These are phyloP conservation scores for Pterocles gutturalis DNA, from an alignment of 2,113 vertebrate species.

Conservation along the genomic window DNA sequence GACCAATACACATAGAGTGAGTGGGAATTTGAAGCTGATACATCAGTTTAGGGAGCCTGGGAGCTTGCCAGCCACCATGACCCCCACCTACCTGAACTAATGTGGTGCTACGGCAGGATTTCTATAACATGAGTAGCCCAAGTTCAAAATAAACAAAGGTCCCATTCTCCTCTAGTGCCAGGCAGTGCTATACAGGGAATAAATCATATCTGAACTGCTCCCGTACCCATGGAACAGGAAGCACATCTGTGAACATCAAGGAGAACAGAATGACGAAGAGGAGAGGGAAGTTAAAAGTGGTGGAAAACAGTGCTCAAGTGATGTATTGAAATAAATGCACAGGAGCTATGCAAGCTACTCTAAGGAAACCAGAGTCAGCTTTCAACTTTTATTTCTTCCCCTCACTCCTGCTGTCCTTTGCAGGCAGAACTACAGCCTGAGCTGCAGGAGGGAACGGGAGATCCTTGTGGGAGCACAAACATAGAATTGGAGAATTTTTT, in stretches of 20 bases:
- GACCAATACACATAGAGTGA: neutral
- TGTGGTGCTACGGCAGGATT: neutral
- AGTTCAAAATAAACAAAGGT: neutral
- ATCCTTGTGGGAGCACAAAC: neutral
- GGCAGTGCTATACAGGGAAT: neutral
- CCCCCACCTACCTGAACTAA: neutral
- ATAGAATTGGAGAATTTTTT: neutral
- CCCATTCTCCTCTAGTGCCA: fast-evolving
- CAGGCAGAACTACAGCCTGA: neutral
- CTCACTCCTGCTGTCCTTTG: neutral
- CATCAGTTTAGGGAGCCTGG: neutral
- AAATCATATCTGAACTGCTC: neutral
- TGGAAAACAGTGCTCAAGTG: neutral
- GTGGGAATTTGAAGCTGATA: neutral
- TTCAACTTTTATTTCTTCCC: neutral
- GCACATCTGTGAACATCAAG: fast-evolving
- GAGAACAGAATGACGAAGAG: neutral
- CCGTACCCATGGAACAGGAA: neutral
- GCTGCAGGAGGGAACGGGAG: neutral
- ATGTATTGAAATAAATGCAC: neutral
- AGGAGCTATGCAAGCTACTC: neutral
- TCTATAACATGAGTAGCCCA: neutral
- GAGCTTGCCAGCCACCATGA: fast-evolving
- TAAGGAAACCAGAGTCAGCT: neutral
- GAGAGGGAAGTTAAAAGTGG: neutral